Evolutionary conservation across 2,797 vertebrate species (phyloP).

Genomic region (Fringilla coelebs): DNA sequence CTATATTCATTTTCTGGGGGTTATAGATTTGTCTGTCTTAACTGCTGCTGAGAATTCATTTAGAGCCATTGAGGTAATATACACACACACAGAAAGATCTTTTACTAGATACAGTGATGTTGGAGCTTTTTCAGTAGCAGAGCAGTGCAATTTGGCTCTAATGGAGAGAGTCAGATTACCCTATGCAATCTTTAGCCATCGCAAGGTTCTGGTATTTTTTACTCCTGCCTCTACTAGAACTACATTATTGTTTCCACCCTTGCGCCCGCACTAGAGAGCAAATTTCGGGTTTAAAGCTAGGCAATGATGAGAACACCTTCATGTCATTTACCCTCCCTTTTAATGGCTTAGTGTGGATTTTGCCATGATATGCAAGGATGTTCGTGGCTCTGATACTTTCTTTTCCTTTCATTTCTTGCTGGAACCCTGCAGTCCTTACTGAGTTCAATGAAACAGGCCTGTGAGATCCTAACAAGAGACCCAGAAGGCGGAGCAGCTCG

Average conservation of each 20-base stretch:
- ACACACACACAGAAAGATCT: neutral
- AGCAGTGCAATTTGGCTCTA: neutral
- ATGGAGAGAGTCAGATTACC: neutral
- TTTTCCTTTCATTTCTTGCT: neutral
- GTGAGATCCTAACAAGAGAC: constrained; percentile 86
- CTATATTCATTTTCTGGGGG: neutral
- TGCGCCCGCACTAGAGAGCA: neutral
- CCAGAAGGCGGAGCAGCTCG: constrained; percentile 80
- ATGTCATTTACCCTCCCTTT: neutral
- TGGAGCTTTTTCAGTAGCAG: neutral
- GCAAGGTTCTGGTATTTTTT: neutral
- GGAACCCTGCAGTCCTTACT: constrained; percentile 74
- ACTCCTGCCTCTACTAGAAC: neutral
- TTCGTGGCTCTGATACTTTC: neutral
- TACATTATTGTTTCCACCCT: neutral
- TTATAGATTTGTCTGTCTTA: neutral
- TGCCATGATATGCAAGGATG: neutral
- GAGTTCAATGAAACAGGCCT: constrained; percentile 82
- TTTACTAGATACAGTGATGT: neutral
- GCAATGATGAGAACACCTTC: neutral
- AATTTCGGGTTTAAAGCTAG: neutral
- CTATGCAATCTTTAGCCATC: neutral
- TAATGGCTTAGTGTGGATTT: neutral
- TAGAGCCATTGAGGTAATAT: neutral
- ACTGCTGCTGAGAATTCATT: neutral